Base-by-base conservation (phyloP, 1,140 invertebrate genomes). In the Helicorthomorpha holstii region DNA sequence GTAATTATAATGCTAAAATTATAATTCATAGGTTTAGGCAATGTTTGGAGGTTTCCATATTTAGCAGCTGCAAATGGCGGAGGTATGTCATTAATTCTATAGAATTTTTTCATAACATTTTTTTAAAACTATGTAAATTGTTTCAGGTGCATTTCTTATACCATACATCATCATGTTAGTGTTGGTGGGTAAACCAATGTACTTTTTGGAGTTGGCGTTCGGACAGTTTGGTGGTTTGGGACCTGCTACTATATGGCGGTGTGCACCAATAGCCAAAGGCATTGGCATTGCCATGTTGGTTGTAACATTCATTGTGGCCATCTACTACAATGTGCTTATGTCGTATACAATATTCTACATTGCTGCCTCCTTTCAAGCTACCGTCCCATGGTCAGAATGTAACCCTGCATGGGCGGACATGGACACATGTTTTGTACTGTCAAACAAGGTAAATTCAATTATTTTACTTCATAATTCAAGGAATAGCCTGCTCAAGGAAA, bases 311-410 rank as follows among this genome's bases (percentile, higher is more conserved):
- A 69, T 76, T 41, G 70, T 78, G 0, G 79, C 77, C 54, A 78
- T 88, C 27, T 89, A 88, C 66, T 89, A 89, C 64, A 83, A 82
- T 57, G 78, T 80, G 0, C 74, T 91, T 54, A 81, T 89, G 67
- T 79, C 78, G 0, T 75, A 86, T 57, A 83, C 82, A 1, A 59
- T 88, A 7, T 84, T 77, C 63, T 89, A 83, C 63, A 70, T 84
- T 51, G 65, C 73, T 2, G 70, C 74, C 57, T 81, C 79, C 4
- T 82, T 83, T 61, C 27, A 65, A 54, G 65, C 66, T 60, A 65
- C 66, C 41, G 56, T 65, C 10, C 64, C 63, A 4, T 66, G 63
- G 63, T 52, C 53, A 22, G 45, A 66, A 1, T 85, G 82, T 61
- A 61, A 70, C 4, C 64, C 69, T 0, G 71, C 73, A 50, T 84